Evolutionary conservation across 2,113 vertebrate genomes (phyloP), one percentile per base, ranked within the genome.

Genomic region (Oncorhynchus keta): DNA sequence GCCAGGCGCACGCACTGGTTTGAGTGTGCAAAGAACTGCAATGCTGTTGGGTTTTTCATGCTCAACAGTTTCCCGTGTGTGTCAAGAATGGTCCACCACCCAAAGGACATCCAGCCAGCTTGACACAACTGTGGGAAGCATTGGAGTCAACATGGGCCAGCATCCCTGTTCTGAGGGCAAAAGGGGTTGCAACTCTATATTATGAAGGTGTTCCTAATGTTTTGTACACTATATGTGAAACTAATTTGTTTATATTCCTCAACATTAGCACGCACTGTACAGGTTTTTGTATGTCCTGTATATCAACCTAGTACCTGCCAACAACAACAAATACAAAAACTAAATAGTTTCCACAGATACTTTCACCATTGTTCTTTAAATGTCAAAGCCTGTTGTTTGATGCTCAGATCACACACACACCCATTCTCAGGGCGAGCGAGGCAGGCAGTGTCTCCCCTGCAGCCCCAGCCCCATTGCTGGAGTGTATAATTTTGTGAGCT

Each of bases 371-470:
- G 49, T 83, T 79, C 80, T 55, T 67, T 75, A 88, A 91, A 92
- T 85, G 89, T 91, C 87, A 90, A 55, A 85, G 84, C 24, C 55
- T 75, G 78, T 73, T 81, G 64, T 75, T 73, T 79, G 73, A 73
- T 84, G 81, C 86, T 83, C 66, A 22, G 78, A 75, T 64, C 74
- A 78, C 82, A 13, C 76, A 30, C 55, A 82, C 78, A 75, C 76
- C 85, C 76, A 83, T 72, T 88, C 28, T 90, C 75, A 28, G 78
- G 80, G 76, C 78, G 75, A 85, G 84, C 78, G 75, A 86, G 84
- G 89, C 80, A 73, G 83, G 80, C 85, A 55, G 75, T 68, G 75
- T 80, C 88, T 89, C 88, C 87, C 88, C 80, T 79, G 77, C 81
- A 89, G 84, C 72, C 86, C 80, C 78, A 72, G 87, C 87, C 85